Evolutionary conservation across 2,797 vertebrate genomes (phyloP).

Genomic region (Cossypha dichroa): DNA sequence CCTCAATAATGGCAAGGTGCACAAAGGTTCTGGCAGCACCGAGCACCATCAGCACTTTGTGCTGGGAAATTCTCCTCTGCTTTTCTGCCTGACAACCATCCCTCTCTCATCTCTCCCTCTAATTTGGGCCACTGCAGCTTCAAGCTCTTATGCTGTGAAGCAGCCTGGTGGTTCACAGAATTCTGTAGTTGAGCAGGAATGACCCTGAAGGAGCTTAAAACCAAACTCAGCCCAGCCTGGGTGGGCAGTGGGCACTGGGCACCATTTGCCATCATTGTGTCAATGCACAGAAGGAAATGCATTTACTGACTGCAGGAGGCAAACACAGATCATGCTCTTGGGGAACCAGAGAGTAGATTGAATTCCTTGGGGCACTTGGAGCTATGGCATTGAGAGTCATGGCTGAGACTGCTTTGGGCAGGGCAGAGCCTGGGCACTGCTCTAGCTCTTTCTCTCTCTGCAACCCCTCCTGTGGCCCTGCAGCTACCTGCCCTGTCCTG

Average conservation of each 20-base stretch:
- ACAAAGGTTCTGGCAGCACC: not conserved
- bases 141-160: not conserved
- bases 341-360: not conserved
- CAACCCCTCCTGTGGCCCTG: not conserved
- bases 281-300: not conserved
- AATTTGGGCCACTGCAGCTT: not conserved
- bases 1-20: constrained; percentile 1
- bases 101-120: not conserved
- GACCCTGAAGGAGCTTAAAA: not conserved
- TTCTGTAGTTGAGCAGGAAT: not conserved
- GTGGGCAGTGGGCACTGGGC: not conserved
- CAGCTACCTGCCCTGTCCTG: not conserved
- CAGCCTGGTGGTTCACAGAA: not conserved
- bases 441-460: not conserved
- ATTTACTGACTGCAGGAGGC: not conserved
- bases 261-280: not conserved
- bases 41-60: not conserved
- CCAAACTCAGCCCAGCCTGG: not conserved
- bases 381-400: not conserved
- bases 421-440: not conserved
- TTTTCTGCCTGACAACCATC: not conserved
- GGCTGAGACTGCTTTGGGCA: not conserved
- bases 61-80: not conserved
- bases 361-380: not conserved
- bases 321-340: not conserved